Evolutionary conservation across 1,140 invertebrate genomes (phyloP).

Genomic region (Bombyx mori): DNA sequence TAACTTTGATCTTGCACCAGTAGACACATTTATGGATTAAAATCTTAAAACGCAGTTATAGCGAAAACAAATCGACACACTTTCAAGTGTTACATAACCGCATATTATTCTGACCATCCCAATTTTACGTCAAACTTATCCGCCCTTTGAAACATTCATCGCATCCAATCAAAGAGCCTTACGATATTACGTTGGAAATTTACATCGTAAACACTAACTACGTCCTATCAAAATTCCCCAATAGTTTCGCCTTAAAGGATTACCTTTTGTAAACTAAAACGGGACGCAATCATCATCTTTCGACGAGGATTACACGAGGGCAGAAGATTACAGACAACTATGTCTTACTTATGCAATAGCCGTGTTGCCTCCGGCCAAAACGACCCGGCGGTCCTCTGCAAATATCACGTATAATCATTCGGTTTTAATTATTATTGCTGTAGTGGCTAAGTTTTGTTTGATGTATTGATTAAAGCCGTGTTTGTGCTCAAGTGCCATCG

Average conservation of each 20-base stretch:
- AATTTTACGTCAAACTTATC: slow-evolving; percentile 4
- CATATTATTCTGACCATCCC: too few relatives aligned
- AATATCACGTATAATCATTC: slow-evolving; percentile 69
- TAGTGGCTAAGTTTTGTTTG: slow-evolving; percentile 62
- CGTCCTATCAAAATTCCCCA: slow-evolving; percentile 56
- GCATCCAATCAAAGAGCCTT: slow-evolving; percentile 64
- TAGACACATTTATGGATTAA: too few relatives aligned
- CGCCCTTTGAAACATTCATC: slow-evolving; percentile 26
- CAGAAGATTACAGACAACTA: slow-evolving; percentile 27
- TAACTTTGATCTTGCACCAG: too few relatives aligned
- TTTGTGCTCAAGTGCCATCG: slow-evolving; percentile 61
- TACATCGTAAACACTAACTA: slow-evolving; percentile 67
- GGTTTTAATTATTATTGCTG: slow-evolving; percentile 70
- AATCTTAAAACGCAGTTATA: too few relatives aligned
- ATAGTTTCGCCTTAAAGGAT: slow-evolving; percentile 63
- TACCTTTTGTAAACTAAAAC: slow-evolving; percentile 70
- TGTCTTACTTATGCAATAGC: slow-evolving; percentile 61
- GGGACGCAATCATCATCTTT: slow-evolving; percentile 66
- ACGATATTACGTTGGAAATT: slow-evolving; percentile 64
- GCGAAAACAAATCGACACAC: too few relatives aligned
- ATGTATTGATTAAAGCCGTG: slow-evolving; percentile 69
- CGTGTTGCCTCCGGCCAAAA: slow-evolving; percentile 38
- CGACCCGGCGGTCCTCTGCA: slow-evolving; percentile 58
- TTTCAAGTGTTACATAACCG: too few relatives aligned
- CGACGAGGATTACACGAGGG: slow-evolving; percentile 52